These are phyloP conservation scores for Scelioninae gen. 1 DNA, from an alignment of 2,888 invertebrate genomes.

Conservation along the genomic window DNA sequence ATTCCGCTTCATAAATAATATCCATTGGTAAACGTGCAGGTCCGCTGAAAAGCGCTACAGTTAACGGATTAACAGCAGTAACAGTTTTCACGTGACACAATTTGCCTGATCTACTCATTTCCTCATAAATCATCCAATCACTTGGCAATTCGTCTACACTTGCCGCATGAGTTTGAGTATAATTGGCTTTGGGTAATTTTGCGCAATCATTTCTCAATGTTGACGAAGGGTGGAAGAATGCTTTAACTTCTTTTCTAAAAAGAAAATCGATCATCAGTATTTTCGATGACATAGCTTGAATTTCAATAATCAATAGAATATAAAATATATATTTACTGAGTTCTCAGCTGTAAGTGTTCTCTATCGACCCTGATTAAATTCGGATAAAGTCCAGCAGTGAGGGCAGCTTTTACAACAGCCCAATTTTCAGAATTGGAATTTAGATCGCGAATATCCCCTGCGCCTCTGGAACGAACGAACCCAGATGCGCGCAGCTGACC, in stretches of 20 bases:
- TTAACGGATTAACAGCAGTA: slow-evolving; percentile 92
- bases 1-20: slow-evolving; percentile 83
- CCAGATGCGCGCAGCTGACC: slow-evolving; percentile 91
- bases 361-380: slow-evolving; percentile 91
- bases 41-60: slow-evolving; percentile 92
- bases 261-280: too few species aligned
- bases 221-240: slow-evolving; percentile 87
- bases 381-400: slow-evolving; percentile 95
- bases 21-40: slow-evolving; percentile 87
- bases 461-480: slow-evolving; percentile 88
- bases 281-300: too few species aligned
- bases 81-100: slow-evolving; percentile 91
- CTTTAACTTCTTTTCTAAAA: slow-evolving; percentile 87
- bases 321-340: slow-evolving; percentile 85
- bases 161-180: slow-evolving; percentile 81
- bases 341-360: slow-evolving; percentile 87
- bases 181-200: slow-evolving; percentile 78
- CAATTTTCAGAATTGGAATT: slow-evolving; percentile 94
- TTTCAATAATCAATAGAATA: not conserved
- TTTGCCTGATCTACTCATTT: slow-evolving; percentile 90
- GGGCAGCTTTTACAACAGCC: slow-evolving; percentile 95
- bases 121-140: slow-evolving; percentile 95
- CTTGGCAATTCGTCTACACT: slow-evolving; percentile 86
- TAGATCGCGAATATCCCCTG: slow-evolving; percentile 90
- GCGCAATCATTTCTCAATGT: slow-evolving; percentile 85